Evolutionary conservation across 2,888 invertebrate species (phyloP).

Genomic region (Leptura quadrifasciata): DNA sequence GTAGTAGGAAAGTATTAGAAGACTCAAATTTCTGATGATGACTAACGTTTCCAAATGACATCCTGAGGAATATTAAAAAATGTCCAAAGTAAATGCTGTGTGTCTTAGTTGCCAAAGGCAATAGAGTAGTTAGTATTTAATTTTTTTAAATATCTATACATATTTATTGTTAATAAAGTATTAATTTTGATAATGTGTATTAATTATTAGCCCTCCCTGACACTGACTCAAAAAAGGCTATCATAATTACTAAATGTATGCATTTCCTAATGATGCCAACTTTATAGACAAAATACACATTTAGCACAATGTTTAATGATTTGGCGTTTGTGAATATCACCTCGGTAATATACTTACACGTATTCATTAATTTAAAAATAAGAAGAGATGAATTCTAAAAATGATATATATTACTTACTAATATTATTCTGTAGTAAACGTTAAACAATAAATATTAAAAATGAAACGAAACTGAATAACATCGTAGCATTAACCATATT

Average conservation of each 20-base stretch:
- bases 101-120: conserved; percentile 39
- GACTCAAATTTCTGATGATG: too few relatives aligned
- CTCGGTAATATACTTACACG: too few relatives aligned
- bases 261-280: too few relatives aligned
- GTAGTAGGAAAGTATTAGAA: too few relatives aligned
- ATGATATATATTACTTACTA: conserved; percentile 23
- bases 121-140: conserved; percentile 33
- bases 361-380: background rate
- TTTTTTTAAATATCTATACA: conserved; percentile 15
- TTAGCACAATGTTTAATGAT: too few relatives aligned
- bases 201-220: background rate
- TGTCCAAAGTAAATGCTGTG: background rate
- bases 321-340: too few relatives aligned
- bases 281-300: too few relatives aligned
- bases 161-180: background rate
- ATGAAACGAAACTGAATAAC: conserved; percentile 22
- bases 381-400: background rate
- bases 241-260: too few relatives aligned
- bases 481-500: conserved; percentile 43
- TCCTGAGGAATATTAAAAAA: too few relatives aligned
- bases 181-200: background rate
- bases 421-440: conserved; percentile 18
- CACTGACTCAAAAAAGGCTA: too few relatives aligned
- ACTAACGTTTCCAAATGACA: too few relatives aligned
- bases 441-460: conserved; percentile 24